Evolutionary conservation across 2,888 invertebrate genomes (phyloP).

Genomic region (Hypsopygia costalis): DNA sequence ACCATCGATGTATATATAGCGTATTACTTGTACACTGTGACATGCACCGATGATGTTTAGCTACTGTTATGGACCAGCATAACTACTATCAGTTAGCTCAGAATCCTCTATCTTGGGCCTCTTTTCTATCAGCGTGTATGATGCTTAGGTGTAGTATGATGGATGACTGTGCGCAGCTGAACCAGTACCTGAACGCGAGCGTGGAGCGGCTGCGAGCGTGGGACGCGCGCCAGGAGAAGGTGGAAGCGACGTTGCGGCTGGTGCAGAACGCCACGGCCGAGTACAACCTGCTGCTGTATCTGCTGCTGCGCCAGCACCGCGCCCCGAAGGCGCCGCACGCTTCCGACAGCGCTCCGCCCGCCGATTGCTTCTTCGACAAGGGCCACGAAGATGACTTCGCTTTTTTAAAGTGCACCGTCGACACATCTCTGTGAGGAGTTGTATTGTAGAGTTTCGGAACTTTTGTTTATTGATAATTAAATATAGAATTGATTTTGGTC

Average conservation of each 20-base stretch:
- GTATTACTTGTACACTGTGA: no score
- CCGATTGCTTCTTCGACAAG: slow-evolving; percentile 38
- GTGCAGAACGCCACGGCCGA: slow-evolving; percentile 56
- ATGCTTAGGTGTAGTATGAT: no score
- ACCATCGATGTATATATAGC: no score
- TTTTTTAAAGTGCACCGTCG: slow-evolving; percentile 29
- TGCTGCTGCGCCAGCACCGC: slow-evolving; percentile 52
- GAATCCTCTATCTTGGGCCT: no score
- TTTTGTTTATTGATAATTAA: slow-evolving; percentile 12
- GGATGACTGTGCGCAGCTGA: slow-evolving; percentile 40
- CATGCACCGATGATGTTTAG: no score
- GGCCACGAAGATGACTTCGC: slow-evolving; percentile 30
- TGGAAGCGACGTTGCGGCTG: slow-evolving; percentile 47
- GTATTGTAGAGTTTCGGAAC: slow-evolving; percentile 15
- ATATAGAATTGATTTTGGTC: slow-evolving; percentile 10
- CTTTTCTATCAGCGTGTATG: no score
- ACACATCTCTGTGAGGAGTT: slow-evolving; percentile 17
- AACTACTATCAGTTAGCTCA: no score
- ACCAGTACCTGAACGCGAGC: slow-evolving; percentile 38
- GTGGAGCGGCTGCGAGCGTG: slow-evolving; percentile 47
- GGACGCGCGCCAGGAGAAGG: slow-evolving; percentile 54
- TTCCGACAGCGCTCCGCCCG: slow-evolving; percentile 23
- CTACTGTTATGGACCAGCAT: no score
- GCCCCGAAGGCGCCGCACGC: slow-evolving; percentile 21
- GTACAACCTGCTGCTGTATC: slow-evolving; percentile 59